Conservation (phyloP, 2,797 vertebrate genomes). For the Dermochelys coriacea region DNA sequence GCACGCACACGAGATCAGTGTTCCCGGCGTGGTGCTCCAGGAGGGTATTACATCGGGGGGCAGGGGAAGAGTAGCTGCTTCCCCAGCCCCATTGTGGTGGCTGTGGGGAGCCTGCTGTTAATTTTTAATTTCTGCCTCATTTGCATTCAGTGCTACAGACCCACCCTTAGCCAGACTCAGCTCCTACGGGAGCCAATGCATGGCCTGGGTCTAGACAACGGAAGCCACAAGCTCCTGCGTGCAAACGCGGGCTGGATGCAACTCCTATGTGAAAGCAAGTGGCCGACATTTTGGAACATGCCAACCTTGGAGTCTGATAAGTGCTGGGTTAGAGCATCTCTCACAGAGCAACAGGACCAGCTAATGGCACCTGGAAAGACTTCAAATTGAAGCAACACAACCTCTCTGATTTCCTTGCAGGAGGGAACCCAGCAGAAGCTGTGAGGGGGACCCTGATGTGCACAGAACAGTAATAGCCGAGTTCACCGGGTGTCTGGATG, state of each 20-base stretch:
- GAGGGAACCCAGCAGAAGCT: neutral
- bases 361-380: too few species aligned
- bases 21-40: too few species aligned
- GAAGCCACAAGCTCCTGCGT: too few species aligned
- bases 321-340: too few species aligned
- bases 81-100: neutral
- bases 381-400: too few species aligned
- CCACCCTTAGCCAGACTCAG: neutral
- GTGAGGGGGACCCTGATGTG: fast-evolving
- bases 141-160: neutral
- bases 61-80: too few species aligned
- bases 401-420: neutral
- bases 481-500: neutral
- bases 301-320: too few species aligned
- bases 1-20: too few species aligned
- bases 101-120: neutral
- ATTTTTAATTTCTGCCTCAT: neutral
- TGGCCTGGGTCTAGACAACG: neutral
- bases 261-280: too few species aligned
- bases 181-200: neutral
- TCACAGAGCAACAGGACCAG: too few species aligned
- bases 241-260: too few species aligned
- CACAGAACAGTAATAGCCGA: neutral
- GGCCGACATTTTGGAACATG: fast-evolving
- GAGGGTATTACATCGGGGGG: too few species aligned